These are phyloP conservation scores for Epizoanthus stellaris DNA, from an alignment of 92 coral and sea anemone genomes.

Conservation along the genomic window DNA sequence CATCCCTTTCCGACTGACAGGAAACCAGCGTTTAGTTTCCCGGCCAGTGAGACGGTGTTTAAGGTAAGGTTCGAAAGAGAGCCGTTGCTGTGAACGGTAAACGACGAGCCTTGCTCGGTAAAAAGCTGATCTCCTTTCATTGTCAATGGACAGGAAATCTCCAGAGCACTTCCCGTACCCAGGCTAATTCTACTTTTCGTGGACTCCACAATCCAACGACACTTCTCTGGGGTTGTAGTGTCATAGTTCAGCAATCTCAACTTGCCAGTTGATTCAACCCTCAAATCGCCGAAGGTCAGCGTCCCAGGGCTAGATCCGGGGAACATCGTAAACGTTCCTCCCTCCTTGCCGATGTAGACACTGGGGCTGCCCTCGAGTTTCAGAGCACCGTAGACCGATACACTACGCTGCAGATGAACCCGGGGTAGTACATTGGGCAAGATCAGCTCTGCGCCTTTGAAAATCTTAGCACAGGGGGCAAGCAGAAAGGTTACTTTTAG, in stretches of 20 bases:
- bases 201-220: slow-evolving; percentile 49
- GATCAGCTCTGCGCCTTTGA: slow-evolving; percentile 49
- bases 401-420: slow-evolving; percentile 49
- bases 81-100: slow-evolving; percentile 28
- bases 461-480: slow-evolving; percentile 67
- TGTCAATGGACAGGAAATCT: slow-evolving; percentile 45
- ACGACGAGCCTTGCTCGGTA: slow-evolving; percentile 42
- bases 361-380: slow-evolving; percentile 54
- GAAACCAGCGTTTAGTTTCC: slow-evolving; percentile 31
- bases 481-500: slow-evolving; percentile 39
- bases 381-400: slow-evolving; percentile 60
- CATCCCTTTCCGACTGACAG: slow-evolving; percentile 44
- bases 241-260: slow-evolving; percentile 47
- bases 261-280: slow-evolving; percentile 39
- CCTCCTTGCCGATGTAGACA: slow-evolving; percentile 57
- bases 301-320: slow-evolving; percentile 57
- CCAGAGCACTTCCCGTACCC: slow-evolving; percentile 7
- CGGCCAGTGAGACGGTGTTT: slow-evolving; percentile 35
- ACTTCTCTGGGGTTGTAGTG: slow-evolving; percentile 30
- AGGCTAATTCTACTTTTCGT: not conserved
- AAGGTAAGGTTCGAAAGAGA: slow-evolving; percentile 38
- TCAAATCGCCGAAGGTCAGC: slow-evolving; percentile 38
- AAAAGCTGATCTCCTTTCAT: slow-evolving; percentile 37
- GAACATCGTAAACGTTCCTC: slow-evolving; percentile 58
- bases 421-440: slow-evolving; percentile 30